A percentile compares a stretch with the other conserved stretches of the same genome.
phyloP scores from a whole-genome alignment of 2,888 invertebrate species.

The Caenorhabditis drosophilae region DNA sequence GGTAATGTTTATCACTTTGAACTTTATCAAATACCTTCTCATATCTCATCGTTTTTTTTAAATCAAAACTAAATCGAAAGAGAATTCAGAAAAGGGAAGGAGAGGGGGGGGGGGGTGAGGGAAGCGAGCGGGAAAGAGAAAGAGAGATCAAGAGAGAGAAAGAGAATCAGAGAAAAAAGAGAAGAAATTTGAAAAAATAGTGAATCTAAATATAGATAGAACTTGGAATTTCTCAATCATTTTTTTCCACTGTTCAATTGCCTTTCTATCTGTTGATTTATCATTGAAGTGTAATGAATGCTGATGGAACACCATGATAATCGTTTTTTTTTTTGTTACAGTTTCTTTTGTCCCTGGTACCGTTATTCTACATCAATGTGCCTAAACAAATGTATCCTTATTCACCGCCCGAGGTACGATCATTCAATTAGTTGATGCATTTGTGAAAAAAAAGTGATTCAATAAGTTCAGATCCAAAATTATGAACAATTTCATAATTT shows the following conservation, averaged over 20 bases:
- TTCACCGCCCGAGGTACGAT: slow-evolving; percentile 23
- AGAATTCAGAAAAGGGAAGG: too few species aligned
- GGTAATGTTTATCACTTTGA: too few species aligned
- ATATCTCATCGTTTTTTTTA: too few species aligned
- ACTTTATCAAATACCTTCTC: too few species aligned
- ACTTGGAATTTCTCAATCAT: not conserved
- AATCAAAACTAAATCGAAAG: too few species aligned
- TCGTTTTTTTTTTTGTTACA: not conserved
- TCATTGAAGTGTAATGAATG: too few species aligned
- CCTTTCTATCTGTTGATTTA: too few species aligned
- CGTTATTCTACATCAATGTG: slow-evolving; percentile 16
- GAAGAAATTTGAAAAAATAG: not conserved
- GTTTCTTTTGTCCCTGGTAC: slow-evolving; percentile 13
- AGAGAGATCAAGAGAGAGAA: too few species aligned
- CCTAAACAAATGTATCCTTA: slow-evolving; percentile 40
- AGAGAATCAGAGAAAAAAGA: slow-evolving; percentile 6
- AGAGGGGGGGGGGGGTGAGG: too few species aligned
- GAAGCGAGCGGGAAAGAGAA: too few species aligned
- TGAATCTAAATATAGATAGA: slow-evolving; percentile 29
- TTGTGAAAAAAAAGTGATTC: not conserved
- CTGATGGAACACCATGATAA: too few species aligned
- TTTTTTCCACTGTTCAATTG: too few species aligned
- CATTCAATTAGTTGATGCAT: not conserved
- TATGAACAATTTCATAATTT: slow-evolving; percentile 20
- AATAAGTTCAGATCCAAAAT: slow-evolving; percentile 17